Evolutionary conservation across 1,140 invertebrate species (phyloP).

Genomic region (Lepidurus arcticus): DNA sequence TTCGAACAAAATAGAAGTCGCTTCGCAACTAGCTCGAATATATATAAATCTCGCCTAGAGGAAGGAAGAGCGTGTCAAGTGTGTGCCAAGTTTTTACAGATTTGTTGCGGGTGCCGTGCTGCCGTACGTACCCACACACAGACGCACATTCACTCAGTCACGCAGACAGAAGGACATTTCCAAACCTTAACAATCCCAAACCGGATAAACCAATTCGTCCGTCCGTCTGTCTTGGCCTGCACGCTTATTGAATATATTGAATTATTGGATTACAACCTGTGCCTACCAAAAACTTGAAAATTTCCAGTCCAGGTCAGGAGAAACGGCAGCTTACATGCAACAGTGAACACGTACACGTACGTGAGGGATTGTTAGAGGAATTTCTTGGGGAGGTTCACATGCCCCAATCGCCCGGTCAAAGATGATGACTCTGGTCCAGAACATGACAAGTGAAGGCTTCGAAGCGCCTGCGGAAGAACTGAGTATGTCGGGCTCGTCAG

Average conservation of each 20-base stretch:
- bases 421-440: background rate
- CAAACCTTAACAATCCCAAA: background rate
- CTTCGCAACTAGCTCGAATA: background rate
- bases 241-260: background rate
- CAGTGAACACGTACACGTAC: background rate
- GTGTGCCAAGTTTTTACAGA: background rate
- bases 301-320: background rate
- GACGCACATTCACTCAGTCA: background rate
- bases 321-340: background rate
- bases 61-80: background rate
- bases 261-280: background rate
- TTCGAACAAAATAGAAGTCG: background rate
- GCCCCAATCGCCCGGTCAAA: background rate
- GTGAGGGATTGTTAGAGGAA: no score
- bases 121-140: background rate
- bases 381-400: no score
- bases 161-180: no score
- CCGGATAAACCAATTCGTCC: background rate
- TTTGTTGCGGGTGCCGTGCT: background rate
- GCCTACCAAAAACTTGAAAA: background rate
- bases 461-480: background rate
- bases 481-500: background rate
- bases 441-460: background rate
- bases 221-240: background rate
- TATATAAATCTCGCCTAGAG: slow-evolving; percentile 4